Evolutionary conservation across 2,113 vertebrate species (phyloP).

Genomic region (Perca schrenkii): DNA sequence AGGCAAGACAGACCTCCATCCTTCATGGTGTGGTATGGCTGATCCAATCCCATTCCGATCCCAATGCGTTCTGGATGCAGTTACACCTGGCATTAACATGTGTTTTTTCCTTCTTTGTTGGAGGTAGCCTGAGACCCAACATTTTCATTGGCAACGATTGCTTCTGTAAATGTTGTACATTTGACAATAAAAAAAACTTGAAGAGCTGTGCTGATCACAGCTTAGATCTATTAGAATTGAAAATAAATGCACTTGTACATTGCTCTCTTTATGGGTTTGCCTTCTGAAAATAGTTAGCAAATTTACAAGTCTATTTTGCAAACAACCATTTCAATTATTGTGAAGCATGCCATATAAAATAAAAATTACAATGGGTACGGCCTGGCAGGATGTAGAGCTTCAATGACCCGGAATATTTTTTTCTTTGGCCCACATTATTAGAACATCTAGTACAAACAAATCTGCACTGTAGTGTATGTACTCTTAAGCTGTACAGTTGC

Average conservation of each 20-base stretch:
- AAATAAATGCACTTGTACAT: neutral
- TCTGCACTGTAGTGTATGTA: conserved; percentile 29
- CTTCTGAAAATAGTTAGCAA: no score
- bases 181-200: no score
- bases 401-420: conserved; percentile 23
- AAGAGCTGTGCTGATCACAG: neutral
- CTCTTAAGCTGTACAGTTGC: conserved; percentile 34
- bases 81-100: neutral
- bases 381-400: neutral
- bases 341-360: neutral
- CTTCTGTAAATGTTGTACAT: no score
- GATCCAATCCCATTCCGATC: neutral
- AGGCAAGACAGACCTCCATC: neutral
- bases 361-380: conserved; percentile 6
- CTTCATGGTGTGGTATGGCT: no score
- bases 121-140: no score
- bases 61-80: neutral
- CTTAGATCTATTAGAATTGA: neutral
- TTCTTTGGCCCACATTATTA: conserved; percentile 28
- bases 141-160: no score
- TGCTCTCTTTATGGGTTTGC: neutral
- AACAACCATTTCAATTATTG: neutral
- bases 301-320: neutral
- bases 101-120: neutral
- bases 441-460: conserved; percentile 34